Base-by-base conservation (phyloP, 2,797 vertebrate species). In the Tangara arthus region DNA sequence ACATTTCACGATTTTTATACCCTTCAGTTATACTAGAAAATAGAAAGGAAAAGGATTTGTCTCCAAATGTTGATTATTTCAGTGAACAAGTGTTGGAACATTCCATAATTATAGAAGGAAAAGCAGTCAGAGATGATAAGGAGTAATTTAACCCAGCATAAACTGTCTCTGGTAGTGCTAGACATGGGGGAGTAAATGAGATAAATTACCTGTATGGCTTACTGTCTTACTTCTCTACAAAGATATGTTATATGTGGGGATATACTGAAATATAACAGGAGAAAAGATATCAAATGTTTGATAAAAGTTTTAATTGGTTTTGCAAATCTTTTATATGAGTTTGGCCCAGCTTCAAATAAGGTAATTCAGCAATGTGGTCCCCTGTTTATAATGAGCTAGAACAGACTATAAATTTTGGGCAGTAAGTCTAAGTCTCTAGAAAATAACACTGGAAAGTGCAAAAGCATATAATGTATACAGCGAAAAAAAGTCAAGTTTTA, bases 241-340 rank as follows among this genome's bases (percentile, higher is more conserved):
- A 90, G 39, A 61, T n/a, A 61, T 0, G 1, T 46, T 69, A 37
- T 26, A 8, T 82, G 23, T 65, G 17, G 35, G 17, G 21, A 55
- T 61, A 69, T 39, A 46, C 17, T 76, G 24, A 82, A 90, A 42
- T 49, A 61, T 16, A 73, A 47, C 30, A 55, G 30, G 10, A 82
- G 21, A 50, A 69, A 82, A 92, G 68, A 81, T 27, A 55, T 53
- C 34, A 66, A 41, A 19, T 55, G 14, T 72, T 80, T 85, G 39
- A 59, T 80, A 70, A 65, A 91, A 83, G 47, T 88, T 82, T 95
- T 95, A 93, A 92, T 73, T 91, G 27, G 12, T 70, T 93, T 93
- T 91, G 18, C 63, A 82, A 92, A 90, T 93, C 39, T 90, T 80
- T 77, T 70, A 47, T 39, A 88, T 73, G 35, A 90, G 6, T 35